Evolutionary conservation across 2,797 vertebrate species (phyloP).

Genomic region (Acridotheres tristis): DNA sequence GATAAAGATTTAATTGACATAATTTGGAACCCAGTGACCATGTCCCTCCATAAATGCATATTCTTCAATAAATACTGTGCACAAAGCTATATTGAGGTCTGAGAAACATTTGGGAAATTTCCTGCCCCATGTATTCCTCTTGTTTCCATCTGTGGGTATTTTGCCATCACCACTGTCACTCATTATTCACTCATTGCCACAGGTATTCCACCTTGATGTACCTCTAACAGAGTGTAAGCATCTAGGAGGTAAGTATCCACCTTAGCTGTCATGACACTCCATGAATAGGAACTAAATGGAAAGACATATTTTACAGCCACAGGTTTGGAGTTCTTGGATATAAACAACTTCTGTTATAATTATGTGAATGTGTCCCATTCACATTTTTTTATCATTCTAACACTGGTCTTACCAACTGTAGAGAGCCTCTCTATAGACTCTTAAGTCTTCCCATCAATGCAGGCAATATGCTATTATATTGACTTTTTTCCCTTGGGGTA

Average conservation of each 20-base stretch:
- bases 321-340: not conserved
- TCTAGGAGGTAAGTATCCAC: not conserved
- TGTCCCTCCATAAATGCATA: not conserved
- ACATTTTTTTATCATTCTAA: not conserved
- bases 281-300: not conserved
- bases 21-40: not conserved
- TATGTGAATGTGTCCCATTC: not conserved
- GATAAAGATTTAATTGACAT: not conserved
- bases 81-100: not conserved
- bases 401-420: not conserved
- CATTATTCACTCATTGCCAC: not conserved
- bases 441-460: not conserved
- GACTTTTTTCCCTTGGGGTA: not conserved
- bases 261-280: not conserved
- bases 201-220: not conserved
- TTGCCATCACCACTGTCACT: not conserved
- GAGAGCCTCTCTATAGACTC: not conserved
- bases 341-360: not conserved
- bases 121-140: not conserved
- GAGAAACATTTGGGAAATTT: not conserved
- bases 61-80: not conserved
- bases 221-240: not conserved
- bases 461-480: not conserved
- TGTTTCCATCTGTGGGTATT: not conserved
- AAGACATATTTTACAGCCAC: not conserved